A percentile compares a stretch with the other conserved stretches of the same genome.
phyloP scores from a whole-genome alignment of 2,888 invertebrate genomes.

The Dasysyrphus tricinctus region DNA sequence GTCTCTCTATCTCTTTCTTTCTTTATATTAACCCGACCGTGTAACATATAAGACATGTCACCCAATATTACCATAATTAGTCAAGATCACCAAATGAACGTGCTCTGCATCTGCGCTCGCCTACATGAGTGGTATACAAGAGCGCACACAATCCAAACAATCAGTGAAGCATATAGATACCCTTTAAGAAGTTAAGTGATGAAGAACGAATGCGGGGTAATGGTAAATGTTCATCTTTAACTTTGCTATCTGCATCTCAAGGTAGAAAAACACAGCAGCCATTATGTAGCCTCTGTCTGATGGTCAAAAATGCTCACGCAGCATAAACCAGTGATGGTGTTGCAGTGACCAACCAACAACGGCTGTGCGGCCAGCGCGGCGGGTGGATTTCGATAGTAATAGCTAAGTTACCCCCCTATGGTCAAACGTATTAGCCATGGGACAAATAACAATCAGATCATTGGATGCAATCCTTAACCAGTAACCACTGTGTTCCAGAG shows the following conservation, averaged over 20 bases:
- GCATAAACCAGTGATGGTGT: not conserved
- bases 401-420: slow-evolving; percentile 60
- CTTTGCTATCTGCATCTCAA: slow-evolving; percentile 30
- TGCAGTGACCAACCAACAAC: not conserved
- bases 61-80: slow-evolving; percentile 65
- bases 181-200: slow-evolving; percentile 56
- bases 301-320: slow-evolving; percentile 15
- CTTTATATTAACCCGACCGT: not conserved
- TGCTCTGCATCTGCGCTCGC: slow-evolving; percentile 38
- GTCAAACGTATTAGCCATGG: slow-evolving; percentile 72
- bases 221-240: slow-evolving; percentile 47
- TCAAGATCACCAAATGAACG: slow-evolving; percentile 51
- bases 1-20: not conserved
- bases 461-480: slow-evolving; percentile 9
- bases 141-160: slow-evolving; percentile 37
- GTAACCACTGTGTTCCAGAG: slow-evolving; percentile 10
- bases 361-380: slow-evolving; percentile 6
- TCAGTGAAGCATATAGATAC: slow-evolving; percentile 34
- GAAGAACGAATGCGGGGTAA: slow-evolving; percentile 45
- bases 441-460: slow-evolving; percentile 74
- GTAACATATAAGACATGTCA: slow-evolving; percentile 62
- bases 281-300: slow-evolving; percentile 29
- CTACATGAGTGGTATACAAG: not conserved
- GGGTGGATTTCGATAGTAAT: slow-evolving; percentile 16
- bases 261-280: slow-evolving; percentile 32